Percentiles rank a stretch among this genome's conserved stretches.
Evolutionary conservation across 2,888 invertebrate genomes (phyloP).

Genomic region (Aethes cnicana): DNA sequence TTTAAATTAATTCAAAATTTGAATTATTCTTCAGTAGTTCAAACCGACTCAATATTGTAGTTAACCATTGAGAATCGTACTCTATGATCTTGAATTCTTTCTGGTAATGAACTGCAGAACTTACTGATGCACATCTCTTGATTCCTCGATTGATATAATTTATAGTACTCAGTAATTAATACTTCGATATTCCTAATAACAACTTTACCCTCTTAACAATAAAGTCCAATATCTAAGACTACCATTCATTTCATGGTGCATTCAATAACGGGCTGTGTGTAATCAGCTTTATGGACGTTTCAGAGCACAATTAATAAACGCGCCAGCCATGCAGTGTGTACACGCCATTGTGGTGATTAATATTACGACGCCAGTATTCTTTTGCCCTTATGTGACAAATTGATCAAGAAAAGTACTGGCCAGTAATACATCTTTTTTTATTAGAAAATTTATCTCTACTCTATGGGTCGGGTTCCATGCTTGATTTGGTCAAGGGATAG

Average conservation of each 20-base stretch:
- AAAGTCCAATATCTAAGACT: background rate
- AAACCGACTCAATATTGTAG: background rate
- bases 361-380: conserved; percentile 28
- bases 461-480: too few species aligned
- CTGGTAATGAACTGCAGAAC: background rate
- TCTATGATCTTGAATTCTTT: background rate
- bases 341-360: conserved; percentile 31
- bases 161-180: background rate
- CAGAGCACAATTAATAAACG: conserved; percentile 2
- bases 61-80: background rate
- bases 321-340: background rate
- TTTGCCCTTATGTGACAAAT: conserved; percentile 43
- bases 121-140: background rate
- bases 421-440: conserved; percentile 41
- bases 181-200: background rate
- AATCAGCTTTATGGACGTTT: conserved; percentile 10
- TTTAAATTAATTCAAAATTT: background rate
- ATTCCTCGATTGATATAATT: background rate
- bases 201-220: background rate
- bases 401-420: conserved; percentile 49
- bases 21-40: background rate
- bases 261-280: conserved; percentile 7
- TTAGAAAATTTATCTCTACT: too few species aligned
- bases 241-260: background rate
- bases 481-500: too few species aligned